Percentiles rank a stretch among this genome's conserved stretches.
Conservation (phyloP, 53 echinoderm and acorn worm species). For the Echinarachnius parma region DNA sequence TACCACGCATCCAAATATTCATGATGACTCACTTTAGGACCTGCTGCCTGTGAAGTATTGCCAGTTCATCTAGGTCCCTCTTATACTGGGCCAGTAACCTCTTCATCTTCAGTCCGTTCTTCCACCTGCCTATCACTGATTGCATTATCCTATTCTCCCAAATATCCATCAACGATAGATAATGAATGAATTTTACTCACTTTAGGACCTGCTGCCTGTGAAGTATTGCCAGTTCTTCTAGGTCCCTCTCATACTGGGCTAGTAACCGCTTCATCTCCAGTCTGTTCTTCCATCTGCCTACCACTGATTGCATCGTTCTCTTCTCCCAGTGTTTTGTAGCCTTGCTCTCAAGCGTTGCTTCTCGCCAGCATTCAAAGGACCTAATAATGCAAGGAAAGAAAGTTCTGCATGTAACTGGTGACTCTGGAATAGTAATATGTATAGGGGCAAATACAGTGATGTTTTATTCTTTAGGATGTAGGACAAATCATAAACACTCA, state of each 20-base stretch:
- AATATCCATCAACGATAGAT: too few relatives aligned
- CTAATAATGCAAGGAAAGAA: too few relatives aligned
- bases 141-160: conserved; percentile 11
- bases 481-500: too few relatives aligned
- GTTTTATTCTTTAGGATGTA: too few relatives aligned
- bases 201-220: conserved; percentile 7
- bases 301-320: background rate
- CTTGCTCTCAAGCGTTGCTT: conserved; percentile 6
- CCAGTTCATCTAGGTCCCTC: conserved; percentile 28
- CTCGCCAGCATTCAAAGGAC: conserved; percentile 7
- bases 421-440: too few relatives aligned
- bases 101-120: background rate
- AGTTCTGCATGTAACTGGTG: too few relatives aligned
- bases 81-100: conserved; percentile 17
- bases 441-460: too few relatives aligned
- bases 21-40: conserved; percentile 15
- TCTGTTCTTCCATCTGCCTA: conserved; percentile 3
- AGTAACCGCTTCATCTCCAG: conserved; percentile 7
- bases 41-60: conserved; percentile 12
- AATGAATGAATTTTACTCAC: too few relatives aligned
- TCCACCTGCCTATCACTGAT: conserved; percentile 7
- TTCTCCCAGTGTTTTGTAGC: conserved; percentile 4
- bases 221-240: conserved; percentile 21
- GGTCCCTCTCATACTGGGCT: conserved; percentile 25
- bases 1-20: too few relatives aligned